Evolutionary conservation across 2,797 vertebrate genomes (phyloP).

Genomic region (Spizella passerina): DNA sequence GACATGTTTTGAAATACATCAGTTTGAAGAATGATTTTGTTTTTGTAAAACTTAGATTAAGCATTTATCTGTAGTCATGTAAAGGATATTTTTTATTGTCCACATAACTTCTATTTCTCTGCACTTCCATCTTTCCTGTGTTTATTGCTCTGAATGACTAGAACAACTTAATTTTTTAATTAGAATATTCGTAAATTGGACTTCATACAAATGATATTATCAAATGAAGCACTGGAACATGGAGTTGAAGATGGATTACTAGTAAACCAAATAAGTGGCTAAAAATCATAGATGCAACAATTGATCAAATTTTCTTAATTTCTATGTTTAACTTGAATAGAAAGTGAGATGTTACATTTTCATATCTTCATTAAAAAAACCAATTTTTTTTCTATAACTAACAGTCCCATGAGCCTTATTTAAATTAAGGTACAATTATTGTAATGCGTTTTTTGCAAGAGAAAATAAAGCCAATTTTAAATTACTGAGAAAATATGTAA

Average conservation of each 20-base stretch:
- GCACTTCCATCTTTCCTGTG: neutral
- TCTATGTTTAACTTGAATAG: neutral
- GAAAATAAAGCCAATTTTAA: neutral
- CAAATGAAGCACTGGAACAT: neutral
- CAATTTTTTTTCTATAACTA: neutral
- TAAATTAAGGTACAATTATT: neutral
- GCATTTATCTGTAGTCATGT: neutral
- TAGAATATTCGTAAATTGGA: neutral
- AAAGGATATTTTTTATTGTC: neutral
- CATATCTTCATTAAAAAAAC: neutral
- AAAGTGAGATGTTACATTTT: neutral
- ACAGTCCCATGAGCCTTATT: neutral
- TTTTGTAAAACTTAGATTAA: neutral
- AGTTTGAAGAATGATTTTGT: neutral
- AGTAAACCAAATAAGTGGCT: neutral
- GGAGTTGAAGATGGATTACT: neutral
- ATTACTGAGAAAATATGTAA: neutral
- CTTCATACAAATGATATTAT: neutral
- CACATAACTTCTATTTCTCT: neutral
- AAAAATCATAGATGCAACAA: neutral
- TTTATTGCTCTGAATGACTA: neutral
- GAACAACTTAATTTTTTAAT: neutral
- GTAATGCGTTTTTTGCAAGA: neutral
- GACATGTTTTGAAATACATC: neutral
- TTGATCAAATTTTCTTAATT: neutral